These are phyloP conservation scores for Stegophylla sp. DNA, from an alignment of 2,888 invertebrate species.

Conservation along the genomic window DNA sequence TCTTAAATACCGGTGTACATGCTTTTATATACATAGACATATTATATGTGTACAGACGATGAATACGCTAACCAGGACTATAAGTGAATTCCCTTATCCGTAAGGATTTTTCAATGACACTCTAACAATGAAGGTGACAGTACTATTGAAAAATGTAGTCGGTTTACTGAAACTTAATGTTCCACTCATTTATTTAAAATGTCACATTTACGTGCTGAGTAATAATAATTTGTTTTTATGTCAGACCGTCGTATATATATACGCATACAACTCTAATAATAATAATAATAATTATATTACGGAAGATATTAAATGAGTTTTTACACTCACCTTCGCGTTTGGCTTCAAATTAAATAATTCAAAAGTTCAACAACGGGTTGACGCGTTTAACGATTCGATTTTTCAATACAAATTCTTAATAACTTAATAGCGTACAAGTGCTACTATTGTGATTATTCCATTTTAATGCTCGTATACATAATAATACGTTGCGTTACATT, in stretches of 20 bases:
- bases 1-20: background rate
- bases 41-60: background rate
- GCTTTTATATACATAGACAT: too few species aligned
- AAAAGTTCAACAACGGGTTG: conserved; percentile 17
- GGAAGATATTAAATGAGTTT: conserved; percentile 13
- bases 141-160: conserved; percentile 46
- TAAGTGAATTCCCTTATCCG: conserved; percentile 50
- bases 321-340: background rate
- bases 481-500: too few species aligned
- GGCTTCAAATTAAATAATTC: conserved; percentile 25
- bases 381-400: background rate
- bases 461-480: too few species aligned
- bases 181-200: conserved; percentile 53
- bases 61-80: conserved; percentile 24
- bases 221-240: conserved; percentile 57
- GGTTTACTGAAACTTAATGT: conserved; percentile 41
- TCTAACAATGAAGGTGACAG: conserved; percentile 40
- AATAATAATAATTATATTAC: conserved; percentile 12
- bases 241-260: conserved; percentile 27
- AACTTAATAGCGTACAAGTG: too few species aligned
- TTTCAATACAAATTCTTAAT: too few species aligned
- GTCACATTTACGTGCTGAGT: conserved; percentile 57
- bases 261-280: background rate
- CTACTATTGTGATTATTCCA: too few species aligned
- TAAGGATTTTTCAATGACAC: conserved; percentile 50